Evolutionary conservation across 1,140 invertebrate species (phyloP).

Genomic region (Artemia franciscana): DNA sequence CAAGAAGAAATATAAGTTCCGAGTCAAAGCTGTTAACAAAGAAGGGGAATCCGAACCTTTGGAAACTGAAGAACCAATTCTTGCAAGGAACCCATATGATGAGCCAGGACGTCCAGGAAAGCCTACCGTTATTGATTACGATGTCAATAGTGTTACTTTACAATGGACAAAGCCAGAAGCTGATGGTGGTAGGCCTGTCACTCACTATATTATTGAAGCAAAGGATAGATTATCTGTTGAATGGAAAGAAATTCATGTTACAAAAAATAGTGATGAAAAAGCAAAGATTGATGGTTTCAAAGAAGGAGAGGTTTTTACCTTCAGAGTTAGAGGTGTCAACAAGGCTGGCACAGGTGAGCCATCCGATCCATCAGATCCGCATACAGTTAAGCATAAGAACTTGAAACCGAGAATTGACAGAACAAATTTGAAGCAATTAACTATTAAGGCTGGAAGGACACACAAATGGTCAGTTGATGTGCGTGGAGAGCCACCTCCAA

Average conservation of each 20-base stretch:
- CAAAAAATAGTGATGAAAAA: constrained; percentile 46
- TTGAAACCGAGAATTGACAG: constrained; percentile 77
- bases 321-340: constrained; percentile 71
- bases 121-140: constrained; percentile 78
- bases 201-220: constrained; percentile 82
- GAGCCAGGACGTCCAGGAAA: constrained; percentile 67
- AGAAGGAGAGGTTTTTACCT: constrained; percentile 80
- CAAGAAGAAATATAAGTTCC: constrained; percentile 94
- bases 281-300: constrained; percentile 64
- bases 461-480: constrained; percentile 83
- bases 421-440: constrained; percentile 58
- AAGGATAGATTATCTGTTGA: constrained; percentile 78
- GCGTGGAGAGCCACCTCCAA: constrained; percentile 64
- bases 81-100: constrained; percentile 90
- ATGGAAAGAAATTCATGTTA: constrained; percentile 66
- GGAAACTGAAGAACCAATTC: constrained; percentile 60
- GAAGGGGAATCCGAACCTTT: constrained; percentile 91
- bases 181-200: constrained; percentile 84
- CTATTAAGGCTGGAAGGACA: constrained; percentile 64
- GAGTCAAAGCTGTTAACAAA: constrained; percentile 93
- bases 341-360: constrained; percentile 65
- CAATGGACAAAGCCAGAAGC: constrained; percentile 69
- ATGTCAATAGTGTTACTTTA: constrained; percentile 66
- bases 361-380: constrained; percentile 74
- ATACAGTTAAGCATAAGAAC: constrained; percentile 76